Percentiles rank a stretch among this genome's conserved stretches.
These are phyloP conservation scores for Macrophya annulata DNA, from an alignment of 2,888 invertebrate genomes.

Conservation along the genomic window DNA sequence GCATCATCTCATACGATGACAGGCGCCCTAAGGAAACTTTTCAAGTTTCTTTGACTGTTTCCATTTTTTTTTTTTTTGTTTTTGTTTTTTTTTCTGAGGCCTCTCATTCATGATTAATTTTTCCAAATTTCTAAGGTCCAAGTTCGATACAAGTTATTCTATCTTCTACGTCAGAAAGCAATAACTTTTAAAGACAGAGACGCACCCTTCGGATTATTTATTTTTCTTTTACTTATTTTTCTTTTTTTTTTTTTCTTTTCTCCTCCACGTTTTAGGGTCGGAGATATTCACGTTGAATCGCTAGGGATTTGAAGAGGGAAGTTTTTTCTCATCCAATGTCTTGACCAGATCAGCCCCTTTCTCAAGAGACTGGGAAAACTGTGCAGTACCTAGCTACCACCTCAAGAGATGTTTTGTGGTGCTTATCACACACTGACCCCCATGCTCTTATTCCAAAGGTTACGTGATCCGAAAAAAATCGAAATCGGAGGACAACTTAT, in stretches of 20 bases:
- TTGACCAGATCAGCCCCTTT: constrained; percentile 39
- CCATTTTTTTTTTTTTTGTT: not conserved
- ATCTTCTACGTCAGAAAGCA: not conserved
- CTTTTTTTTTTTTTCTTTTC: not conserved
- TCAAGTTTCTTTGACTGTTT: not conserved
- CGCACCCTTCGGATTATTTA: not conserved
- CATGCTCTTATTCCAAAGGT: constrained; percentile 6
- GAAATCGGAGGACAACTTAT: not conserved
- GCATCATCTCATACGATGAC: not conserved
- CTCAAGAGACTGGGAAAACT: constrained; percentile 3
- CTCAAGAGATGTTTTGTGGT: constrained; percentile 22
- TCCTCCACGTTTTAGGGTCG: not conserved
- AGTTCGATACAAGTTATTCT: not conserved
- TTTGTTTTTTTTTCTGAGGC: not conserved
- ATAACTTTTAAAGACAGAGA: not conserved
- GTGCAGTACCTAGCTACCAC: not conserved
- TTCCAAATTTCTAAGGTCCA: not conserved
- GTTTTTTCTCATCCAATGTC: constrained; percentile 45
- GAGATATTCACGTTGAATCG: constrained; percentile 2
- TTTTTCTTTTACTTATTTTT: not conserved
- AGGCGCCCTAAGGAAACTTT: not conserved
- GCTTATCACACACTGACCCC: constrained; percentile 49
- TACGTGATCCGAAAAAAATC: constrained; percentile 21
- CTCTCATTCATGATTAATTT: not conserved
- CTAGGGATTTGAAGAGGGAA: constrained; percentile 35